Evolutionary conservation across 1,140 invertebrate genomes (phyloP).

Genomic region (Drosophila varians): DNA sequence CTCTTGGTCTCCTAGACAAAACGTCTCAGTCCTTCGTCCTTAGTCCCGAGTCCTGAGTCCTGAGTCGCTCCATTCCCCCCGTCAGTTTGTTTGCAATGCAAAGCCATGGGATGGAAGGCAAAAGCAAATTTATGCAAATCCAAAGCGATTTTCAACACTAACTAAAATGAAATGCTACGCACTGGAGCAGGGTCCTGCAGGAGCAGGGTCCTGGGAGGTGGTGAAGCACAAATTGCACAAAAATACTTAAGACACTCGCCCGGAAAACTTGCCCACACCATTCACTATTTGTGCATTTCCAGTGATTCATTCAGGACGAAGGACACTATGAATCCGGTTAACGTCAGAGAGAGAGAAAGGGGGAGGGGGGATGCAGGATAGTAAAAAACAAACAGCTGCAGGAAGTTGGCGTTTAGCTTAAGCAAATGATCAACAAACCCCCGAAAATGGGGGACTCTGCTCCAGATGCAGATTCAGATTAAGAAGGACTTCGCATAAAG

Average conservation of each 20-base stretch:
- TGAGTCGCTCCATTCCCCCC: background rate
- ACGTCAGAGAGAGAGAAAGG: slow-evolving; percentile 4
- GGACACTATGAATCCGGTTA: too few relatives aligned
- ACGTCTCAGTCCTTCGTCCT: slow-evolving; percentile 11
- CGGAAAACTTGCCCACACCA: slow-evolving; percentile 23
- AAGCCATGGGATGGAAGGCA: slow-evolving; percentile 40
- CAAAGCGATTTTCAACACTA: slow-evolving; percentile 80
- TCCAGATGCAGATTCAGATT: slow-evolving; percentile 1
- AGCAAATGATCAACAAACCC: slow-evolving; percentile 58
- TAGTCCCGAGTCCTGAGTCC: background rate
- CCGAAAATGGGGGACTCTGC: background rate
- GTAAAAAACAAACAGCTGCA: slow-evolving; percentile 65
- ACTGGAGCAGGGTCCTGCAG: background rate
- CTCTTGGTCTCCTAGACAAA: slow-evolving; percentile 37
- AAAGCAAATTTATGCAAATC: slow-evolving; percentile 80
- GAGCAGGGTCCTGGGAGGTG: background rate
- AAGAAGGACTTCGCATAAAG: background rate
- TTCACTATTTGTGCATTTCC: slow-evolving; percentile 65
- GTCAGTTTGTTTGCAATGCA: slow-evolving; percentile 38
- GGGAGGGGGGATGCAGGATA: background rate
- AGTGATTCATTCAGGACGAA: slow-evolving; percentile 65
- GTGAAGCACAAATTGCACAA: slow-evolving; percentile 72
- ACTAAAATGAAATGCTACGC: slow-evolving; percentile 67
- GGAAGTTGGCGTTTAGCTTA: slow-evolving; percentile 68
- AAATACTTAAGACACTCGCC: slow-evolving; percentile 71